Base-by-base conservation (phyloP, 2,888 invertebrate genomes). In the Drosophila parthenogenetica region DNA sequence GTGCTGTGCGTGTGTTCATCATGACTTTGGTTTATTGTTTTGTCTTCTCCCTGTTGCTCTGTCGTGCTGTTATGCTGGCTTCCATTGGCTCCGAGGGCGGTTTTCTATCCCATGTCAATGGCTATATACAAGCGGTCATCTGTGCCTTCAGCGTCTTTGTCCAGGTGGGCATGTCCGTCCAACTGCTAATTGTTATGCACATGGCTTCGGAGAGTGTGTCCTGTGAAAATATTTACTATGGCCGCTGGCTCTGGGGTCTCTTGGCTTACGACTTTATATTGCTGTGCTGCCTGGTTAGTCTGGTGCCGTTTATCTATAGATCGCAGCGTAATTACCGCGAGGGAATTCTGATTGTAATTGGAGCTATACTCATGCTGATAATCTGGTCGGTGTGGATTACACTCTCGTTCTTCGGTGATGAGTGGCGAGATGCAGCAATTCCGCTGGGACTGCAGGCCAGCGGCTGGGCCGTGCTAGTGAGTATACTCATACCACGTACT, bases 241-340 rank as follows among this genome's bases (percentile, higher is more conserved):
- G 93, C 0, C 89, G 92, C 54, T 91, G 93, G 83, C 92, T 94
- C 59, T 90, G 94, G 77, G 93, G 93, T 11, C 83, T 94, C 5
- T 81, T 94, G 86, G 93, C 94, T 4, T 96, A 95, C 90, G 94
- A 95, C 80, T 93, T 94, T 57, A 92, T 95, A 62, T 91, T 96
- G 3, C 91, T 95, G 10, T 68, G 94, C 10, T 90, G 94, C 3
- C 90, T 95, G 11, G 91, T 95, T 40, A 91, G 93, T 43, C 90
- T 94, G 39, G 93, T 94, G 53, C 95, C 95, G 1, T 94, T 95
- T 81, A 94, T 95, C 63, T 93, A 93, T 63, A 94, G 94, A 58
- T 94, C 95, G 0, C 94, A 94, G 77, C 92, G 95, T 29, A 95
- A 95, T 89, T 95, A 95, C 84, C 93, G 93, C 10, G 95, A 96